phyloP scores from a whole-genome alignment of 2,888 invertebrate genomes.

The Lutraria lutraria region DNA sequence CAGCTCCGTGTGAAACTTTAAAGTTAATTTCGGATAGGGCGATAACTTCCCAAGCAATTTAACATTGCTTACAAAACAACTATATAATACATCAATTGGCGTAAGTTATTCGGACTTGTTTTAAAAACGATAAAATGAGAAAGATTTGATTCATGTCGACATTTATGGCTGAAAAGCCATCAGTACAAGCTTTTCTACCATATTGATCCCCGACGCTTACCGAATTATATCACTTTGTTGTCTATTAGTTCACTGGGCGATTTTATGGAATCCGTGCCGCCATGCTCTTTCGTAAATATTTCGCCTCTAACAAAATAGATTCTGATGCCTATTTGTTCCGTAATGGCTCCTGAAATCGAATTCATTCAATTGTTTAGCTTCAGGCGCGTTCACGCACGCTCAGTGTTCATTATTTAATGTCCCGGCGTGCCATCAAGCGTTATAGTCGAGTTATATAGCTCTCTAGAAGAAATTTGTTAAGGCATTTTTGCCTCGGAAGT shows the following conservation, averaged over 20 bases:
- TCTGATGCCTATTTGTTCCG: constrained; percentile 27
- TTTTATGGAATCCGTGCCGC: constrained; percentile 49
- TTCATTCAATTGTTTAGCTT: constrained; percentile 34
- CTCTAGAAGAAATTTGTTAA: neutral
- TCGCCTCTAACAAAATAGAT: constrained; percentile 49
- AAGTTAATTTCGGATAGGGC: too few relatives aligned
- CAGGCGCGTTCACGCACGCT: constrained; percentile 37
- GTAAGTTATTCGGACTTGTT: neutral
- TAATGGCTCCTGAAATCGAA: constrained; percentile 44
- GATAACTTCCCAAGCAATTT: too few relatives aligned
- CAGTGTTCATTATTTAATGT: constrained; percentile 34
- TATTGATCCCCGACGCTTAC: constrained; percentile 38
- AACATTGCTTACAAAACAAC: too few relatives aligned
- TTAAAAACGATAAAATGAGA: neutral
- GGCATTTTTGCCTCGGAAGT: neutral
- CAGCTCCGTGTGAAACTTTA: too few relatives aligned
- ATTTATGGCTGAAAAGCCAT: neutral
- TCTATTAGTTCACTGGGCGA: constrained; percentile 33
- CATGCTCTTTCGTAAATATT: constrained; percentile 39
- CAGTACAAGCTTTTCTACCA: constrained; percentile 19
- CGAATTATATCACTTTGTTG: constrained; percentile 44
- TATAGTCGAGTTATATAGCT: neutral
- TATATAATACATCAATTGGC: neutral
- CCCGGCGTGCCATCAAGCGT: neutral
- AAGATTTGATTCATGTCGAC: constrained; percentile 16